Base-by-base conservation (phyloP, 1,140 invertebrate genomes). In the Phocides pigmalion region DNA sequence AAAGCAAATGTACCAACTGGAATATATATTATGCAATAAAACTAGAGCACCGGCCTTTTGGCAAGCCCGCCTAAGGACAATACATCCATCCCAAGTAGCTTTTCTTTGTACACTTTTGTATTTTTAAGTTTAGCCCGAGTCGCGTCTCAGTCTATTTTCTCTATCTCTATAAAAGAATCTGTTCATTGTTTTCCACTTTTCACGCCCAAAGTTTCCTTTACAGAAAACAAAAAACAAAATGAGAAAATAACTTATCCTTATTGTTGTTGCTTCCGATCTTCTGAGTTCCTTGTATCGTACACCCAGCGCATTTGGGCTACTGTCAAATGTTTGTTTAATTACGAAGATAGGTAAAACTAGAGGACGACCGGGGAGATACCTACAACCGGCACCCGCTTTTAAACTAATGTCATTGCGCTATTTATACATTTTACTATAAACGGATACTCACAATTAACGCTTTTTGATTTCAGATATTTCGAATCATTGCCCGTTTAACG, bases 41-140 rank as follows among this genome's bases (percentile, higher is more conserved):
- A 49, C 28, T 61, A 22, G 56, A 47, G 17, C 56, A 22, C 16
- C 17, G 17, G 42, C 25, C 56, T 61, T 61, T 61, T 61, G 56
- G 56, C 56, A 61, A 61, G 42, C 56, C 37, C 12, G n/a, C 17
- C 17, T 42, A 61, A 61, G 44, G 56, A 61, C 56, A 61, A 61
- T 61, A 39, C 56, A 49, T 61, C 56, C 56, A 61, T 47, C 44
- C 15, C 56, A 61, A 61, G 56, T 61, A 49, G 56, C 15, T 61
- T 49, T 49, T 28, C 56, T 61, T 61, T 61, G 56, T 61, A 35
- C 42, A 37, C 56, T 35, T 28, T 47, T 58, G 22, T 58, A 32
- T 20, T 32, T 58, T 20, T 32, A 32, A 58, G 39, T 16, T 32
- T 9, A 11, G 20, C 19, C 12, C 17, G 22, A 16, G 32, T 50